These are phyloP conservation scores for Chaetodon trifasciatus DNA, from an alignment of 2,797 vertebrate species.

Conservation along the genomic window DNA sequence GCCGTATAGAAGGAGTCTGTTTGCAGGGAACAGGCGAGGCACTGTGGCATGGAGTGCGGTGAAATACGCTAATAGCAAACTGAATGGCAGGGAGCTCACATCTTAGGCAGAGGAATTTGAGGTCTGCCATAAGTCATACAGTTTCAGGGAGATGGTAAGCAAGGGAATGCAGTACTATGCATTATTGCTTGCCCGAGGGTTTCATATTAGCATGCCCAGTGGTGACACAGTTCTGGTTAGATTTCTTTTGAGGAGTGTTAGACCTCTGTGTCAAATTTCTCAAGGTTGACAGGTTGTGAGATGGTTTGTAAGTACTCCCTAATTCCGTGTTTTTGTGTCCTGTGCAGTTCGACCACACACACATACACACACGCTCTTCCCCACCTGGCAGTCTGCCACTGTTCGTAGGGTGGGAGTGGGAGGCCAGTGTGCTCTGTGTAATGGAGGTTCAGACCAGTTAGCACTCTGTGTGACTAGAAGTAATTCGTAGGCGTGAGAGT, in stretches of 20 bases:
- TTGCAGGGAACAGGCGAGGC: conserved; percentile 83
- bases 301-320: conserved; percentile 44
- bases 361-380: conserved; percentile 18
- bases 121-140: conserved; percentile 61
- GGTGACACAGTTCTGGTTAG: conserved; percentile 34
- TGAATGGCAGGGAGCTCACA: conserved; percentile 78
- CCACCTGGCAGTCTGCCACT: conserved; percentile 56
- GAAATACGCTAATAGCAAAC: conserved; percentile 79
- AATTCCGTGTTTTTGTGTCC: conserved; percentile 37
- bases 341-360: conserved; percentile 10
- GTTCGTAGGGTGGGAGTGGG: conserved; percentile 57
- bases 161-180: conserved; percentile 22
- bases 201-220: conserved; percentile 29
- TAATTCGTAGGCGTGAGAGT: conserved; percentile 53
- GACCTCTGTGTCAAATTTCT: conserved; percentile 37
- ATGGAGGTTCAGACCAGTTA: conserved; percentile 69
- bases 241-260: conserved; percentile 25
- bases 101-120: conserved; percentile 77
- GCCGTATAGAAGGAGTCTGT: conserved; percentile 86
- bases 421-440: conserved; percentile 57
- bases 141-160: conserved; percentile 56
- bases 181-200: conserved; percentile 38
- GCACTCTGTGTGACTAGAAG: conserved; percentile 52
- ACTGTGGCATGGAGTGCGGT: conserved; percentile 80
- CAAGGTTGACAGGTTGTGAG: conserved; percentile 38